Evolutionary conservation across 2,888 invertebrate species (phyloP).

Genomic region (Protonemura montana): DNA sequence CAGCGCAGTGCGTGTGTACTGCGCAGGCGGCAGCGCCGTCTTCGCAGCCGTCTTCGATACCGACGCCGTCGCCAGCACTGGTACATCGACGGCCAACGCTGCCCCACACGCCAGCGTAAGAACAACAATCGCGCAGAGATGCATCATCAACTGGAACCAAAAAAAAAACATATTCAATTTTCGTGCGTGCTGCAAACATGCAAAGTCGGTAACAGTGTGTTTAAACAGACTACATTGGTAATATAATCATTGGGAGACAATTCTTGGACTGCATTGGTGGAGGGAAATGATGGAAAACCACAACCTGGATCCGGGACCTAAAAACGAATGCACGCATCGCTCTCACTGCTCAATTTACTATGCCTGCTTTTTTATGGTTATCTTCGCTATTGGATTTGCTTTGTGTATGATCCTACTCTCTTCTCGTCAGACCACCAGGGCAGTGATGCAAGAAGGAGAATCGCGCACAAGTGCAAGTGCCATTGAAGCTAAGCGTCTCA

Average conservation of each 20-base stretch:
- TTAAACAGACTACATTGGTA: too few species aligned
- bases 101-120: background rate
- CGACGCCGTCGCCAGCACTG: background rate
- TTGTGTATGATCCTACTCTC: too few species aligned
- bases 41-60: background rate
- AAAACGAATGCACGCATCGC: too few species aligned
- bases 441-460: background rate
- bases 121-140: background rate
- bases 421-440: background rate
- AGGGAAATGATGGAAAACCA: too few species aligned
- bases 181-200: background rate
- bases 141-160: background rate
- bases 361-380: too few species aligned
- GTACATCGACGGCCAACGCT: background rate
- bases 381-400: too few species aligned
- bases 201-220: too few species aligned
- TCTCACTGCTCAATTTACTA: too few species aligned
- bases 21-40: slow-evolving; percentile 47
- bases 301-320: too few species aligned
- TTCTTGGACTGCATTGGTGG: too few species aligned
- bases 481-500: background rate
- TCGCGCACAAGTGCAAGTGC: background rate
- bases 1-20: slow-evolving; percentile 54
- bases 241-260: too few species aligned
- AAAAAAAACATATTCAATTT: background rate